A percentile compares a stretch with the other conserved stretches of the same genome.
These are phyloP conservation scores for Xiphias gladius DNA, from an alignment of 2,113 vertebrate species.

Conservation along the genomic window DNA sequence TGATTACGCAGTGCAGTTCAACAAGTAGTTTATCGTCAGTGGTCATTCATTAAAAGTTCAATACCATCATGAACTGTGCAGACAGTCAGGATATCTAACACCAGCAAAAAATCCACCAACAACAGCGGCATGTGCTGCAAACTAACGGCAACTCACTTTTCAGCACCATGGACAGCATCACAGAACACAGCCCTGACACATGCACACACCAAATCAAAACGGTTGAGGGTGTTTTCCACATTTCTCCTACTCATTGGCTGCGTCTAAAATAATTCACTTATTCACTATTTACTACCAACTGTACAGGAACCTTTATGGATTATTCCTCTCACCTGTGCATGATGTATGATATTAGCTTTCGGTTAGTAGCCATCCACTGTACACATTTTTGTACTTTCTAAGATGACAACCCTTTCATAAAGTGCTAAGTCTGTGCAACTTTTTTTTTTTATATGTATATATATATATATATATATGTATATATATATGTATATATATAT, in stretches of 20 bases:
- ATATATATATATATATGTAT: too few relatives aligned
- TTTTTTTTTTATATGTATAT: too few relatives aligned
- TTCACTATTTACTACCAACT: background rate
- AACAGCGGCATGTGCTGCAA: background rate
- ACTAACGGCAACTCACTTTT: background rate
- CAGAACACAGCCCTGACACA: background rate
- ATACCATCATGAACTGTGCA: background rate
- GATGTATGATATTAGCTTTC: too few relatives aligned
- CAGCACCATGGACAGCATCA: conserved; percentile 62
- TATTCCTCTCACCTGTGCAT: background rate
- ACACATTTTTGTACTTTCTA: too few relatives aligned
- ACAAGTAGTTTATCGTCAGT: background rate
- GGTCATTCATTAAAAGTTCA: background rate
- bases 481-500: too few relatives aligned
- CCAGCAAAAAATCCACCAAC: too few relatives aligned
- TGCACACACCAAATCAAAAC: background rate
- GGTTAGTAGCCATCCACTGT: too few relatives aligned
- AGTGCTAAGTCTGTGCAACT: background rate
- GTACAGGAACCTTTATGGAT: background rate
- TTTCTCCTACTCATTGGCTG: background rate
- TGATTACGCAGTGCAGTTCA: background rate
- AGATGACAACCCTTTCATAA: background rate
- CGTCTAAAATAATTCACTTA: background rate
- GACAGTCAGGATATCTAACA: background rate
- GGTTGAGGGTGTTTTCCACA: background rate